Evolutionary conservation across 2,888 invertebrate species (phyloP), one percentile per base, ranked within the genome.

Genomic region (Muscina levida): DNA sequence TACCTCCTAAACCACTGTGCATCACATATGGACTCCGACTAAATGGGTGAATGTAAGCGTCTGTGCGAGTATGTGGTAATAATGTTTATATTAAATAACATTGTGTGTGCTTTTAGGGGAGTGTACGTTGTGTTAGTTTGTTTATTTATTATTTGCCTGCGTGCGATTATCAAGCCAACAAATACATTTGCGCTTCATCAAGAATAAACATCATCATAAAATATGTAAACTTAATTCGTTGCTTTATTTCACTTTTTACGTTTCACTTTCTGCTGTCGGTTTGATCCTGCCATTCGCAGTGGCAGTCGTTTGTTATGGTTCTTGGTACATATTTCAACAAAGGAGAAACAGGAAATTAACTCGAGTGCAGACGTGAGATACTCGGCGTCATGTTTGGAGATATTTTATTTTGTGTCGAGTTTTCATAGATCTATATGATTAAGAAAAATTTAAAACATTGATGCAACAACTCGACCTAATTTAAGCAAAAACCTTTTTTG

Each of bases 171-270:
- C 70, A 74, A 72, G 77, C 71, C 79, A 74, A 78, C 72, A 59
- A 76, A 81, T 81, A 77, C 82, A 82, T 82, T 83, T 83, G 72
- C 82, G 81, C 80, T 81, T 83, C 82, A 83, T 83, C 79, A 83
- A 81, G 79, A 76, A 82, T 80, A 76, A 80, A 78, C 77, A 81
- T 65, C 76, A 66, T 74, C 77, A 75, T 81, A 75, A 83, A 79
- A 72, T 71, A 82, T 79, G 82, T 65, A 70, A 75, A 76, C 17
- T 70, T 74, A 81, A 56, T 74, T 70, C 67, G 10, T 37, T n/a
- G n/a, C n/a, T n/a, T n/a, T n/a, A n/a, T n/a, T n/a, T 37, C 22
- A 22, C 66, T 66, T 46, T 72, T 77, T 62, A 75, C 44, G 15
- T 51, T 67, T 72, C 37, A 51, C 57, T 59, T 44, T 68, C 15